A percentile compares a stretch with the other conserved stretches of the same genome.
Evolutionary conservation across 1,140 invertebrate genomes (phyloP).

Genomic region (Drosophila nigrodunni): DNA sequence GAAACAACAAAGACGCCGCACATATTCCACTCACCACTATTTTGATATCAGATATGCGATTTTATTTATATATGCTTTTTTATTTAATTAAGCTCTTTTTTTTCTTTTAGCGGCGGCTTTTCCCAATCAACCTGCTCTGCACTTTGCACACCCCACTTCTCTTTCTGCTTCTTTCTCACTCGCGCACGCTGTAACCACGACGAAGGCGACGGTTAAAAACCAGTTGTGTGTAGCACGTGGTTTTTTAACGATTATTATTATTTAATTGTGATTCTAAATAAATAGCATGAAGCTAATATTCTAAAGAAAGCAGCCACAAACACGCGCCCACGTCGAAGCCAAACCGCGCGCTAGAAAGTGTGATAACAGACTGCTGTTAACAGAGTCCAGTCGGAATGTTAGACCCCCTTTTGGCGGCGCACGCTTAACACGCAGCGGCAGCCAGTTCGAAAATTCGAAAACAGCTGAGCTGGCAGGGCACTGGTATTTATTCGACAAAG

Average conservation of each 20-base stretch:
- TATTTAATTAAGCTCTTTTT: constrained; percentile 18
- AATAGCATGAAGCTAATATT: constrained; percentile 30
- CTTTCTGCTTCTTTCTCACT: not conserved
- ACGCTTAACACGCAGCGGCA: constrained; percentile 23
- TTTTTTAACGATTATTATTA: constrained; percentile 7
- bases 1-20: constrained; percentile 29
- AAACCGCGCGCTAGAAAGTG: constrained; percentile 41
- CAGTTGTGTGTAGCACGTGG: constrained; percentile 9
- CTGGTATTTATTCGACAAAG: constrained; percentile 13
- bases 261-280: constrained; percentile 41
- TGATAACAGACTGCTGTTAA: constrained; percentile 54
- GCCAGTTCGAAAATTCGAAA: constrained; percentile 39
- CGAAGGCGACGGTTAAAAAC: constrained; percentile 18
- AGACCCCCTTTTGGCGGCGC: constrained; percentile 30
- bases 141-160: constrained; percentile 24
- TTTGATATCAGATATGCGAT: constrained; percentile 12
- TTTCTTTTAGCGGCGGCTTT: constrained; percentile 13
- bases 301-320: constrained; percentile 36
- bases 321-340: constrained; percentile 31
- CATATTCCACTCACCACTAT: constrained; percentile 28
- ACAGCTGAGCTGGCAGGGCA: constrained; percentile 32
- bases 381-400: constrained; percentile 8
- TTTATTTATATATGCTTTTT: not conserved
- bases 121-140: constrained; percentile 15
- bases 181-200: not conserved